Evolutionary conservation across 2,113 vertebrate species (phyloP).

Genomic region (Actinemys pallida): DNA sequence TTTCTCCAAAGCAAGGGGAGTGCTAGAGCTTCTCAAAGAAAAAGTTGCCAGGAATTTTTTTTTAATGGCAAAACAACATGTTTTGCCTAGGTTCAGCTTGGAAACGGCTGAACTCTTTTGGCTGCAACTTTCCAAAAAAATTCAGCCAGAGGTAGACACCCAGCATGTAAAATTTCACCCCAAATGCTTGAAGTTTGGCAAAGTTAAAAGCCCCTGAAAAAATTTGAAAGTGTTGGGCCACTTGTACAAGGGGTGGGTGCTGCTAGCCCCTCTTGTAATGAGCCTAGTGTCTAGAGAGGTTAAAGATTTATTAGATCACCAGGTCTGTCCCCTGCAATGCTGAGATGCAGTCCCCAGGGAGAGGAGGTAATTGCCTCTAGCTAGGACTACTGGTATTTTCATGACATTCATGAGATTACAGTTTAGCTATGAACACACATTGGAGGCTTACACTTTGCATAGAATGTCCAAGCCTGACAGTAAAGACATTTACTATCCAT

Average conservation of each 20-base stretch:
- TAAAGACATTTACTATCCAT: slow-evolving; percentile 33
- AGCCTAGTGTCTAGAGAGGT: neutral
- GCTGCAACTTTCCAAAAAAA: neutral
- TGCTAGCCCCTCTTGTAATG: neutral
- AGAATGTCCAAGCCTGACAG: slow-evolving; percentile 40
- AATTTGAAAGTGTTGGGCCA: neutral
- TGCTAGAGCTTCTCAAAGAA: neutral
- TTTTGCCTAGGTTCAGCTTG: neutral
- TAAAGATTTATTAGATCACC: neutral
- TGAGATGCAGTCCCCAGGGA: neutral
- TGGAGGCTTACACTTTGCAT: slow-evolving; percentile 42
- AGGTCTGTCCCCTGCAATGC: neutral
- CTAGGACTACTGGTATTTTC: neutral
- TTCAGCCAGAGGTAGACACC: neutral
- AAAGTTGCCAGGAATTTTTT: neutral
- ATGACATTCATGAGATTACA: slow-evolving; percentile 11
- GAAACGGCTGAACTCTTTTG: neutral
- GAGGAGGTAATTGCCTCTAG: neutral
- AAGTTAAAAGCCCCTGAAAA: neutral
- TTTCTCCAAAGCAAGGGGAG: rapidly evolving
- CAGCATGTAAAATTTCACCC: neutral
- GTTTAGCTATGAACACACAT: slow-evolving; percentile 20
- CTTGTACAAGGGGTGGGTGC: no score
- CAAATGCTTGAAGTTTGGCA: neutral
- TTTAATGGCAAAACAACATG: neutral